Evolutionary conservation across 2,113 vertebrate genomes (phyloP), one percentile per base, ranked within the genome.

Genomic region (Merops nubicus): DNA sequence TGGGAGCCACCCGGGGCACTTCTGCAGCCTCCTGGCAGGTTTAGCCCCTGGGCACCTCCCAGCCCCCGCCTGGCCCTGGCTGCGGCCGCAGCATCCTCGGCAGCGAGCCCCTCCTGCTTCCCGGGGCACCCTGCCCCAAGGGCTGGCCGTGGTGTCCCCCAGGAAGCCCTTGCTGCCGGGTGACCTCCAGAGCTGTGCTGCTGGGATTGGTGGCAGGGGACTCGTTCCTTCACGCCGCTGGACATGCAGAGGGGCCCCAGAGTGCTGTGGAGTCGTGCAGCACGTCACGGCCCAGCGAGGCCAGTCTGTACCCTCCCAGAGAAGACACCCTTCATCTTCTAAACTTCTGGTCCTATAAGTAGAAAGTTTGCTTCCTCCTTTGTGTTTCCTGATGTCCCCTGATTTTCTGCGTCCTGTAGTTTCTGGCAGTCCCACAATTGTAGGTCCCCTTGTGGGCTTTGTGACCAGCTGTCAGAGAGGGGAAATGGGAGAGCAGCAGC

Each of bases 21-120:
- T 26, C 6, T 21, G 59, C 57, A 62, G 78, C 54, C 82, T 59
- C 69, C 4, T 14, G 38, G 79, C 69, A 56, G 1, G 15, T 72
- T 92, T 94, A 76, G 85, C 96, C 96, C 34, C 88, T 2, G 80
- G 95, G 92, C 92, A 96, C 82, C 51, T 16, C 53, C 54, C 2
- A 3, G 54, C 17, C 75, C n/a, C n/a, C n/a, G n/a, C n/a, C n/a
- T n/a, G n/a, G n/a, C n/a, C n/a, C n/a, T n/a, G n/a, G n/a, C n/a
- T n/a, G n/a, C n/a, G n/a, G n/a, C n/a, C n/a, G n/a, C n/a, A n/a
- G n/a, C n/a, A n/a, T n/a, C n/a, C n/a, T n/a, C n/a, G n/a, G n/a
- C n/a, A n/a, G n/a, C n/a, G n/a, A n/a, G n/a, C n/a, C n/a, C n/a
- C n/a, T n/a, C n/a, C n/a, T n/a, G n/a, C n/a, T n/a, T n/a, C n/a